Conservation (phyloP, 2,888 invertebrate species). For the Chouioia cunea region DNA sequence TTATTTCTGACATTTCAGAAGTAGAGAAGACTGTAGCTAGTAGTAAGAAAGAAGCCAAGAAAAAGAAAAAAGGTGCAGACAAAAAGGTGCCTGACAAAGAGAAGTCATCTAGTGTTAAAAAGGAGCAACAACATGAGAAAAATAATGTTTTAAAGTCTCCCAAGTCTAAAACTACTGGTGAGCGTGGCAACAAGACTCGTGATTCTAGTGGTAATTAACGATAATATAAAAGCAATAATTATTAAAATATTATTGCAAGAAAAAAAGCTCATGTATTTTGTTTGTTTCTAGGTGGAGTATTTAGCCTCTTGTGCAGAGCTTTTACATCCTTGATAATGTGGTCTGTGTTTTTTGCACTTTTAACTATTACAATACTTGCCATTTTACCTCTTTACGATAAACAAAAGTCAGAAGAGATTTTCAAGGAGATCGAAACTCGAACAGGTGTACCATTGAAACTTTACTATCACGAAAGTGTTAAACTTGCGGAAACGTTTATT, state of each 20-base stretch:
- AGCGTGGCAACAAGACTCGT: constrained; percentile 19
- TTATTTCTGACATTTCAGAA: constrained; percentile 21
- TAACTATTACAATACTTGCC: constrained; percentile 48
- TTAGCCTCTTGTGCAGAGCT: constrained; percentile 47
- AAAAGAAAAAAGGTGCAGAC: constrained; percentile 52
- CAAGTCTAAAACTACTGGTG: constrained; percentile 19
- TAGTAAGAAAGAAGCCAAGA: constrained; percentile 54
- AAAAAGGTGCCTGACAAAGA: constrained; percentile 50
- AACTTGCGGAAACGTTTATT: constrained; percentile 48
- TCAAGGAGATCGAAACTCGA: constrained; percentile 54
- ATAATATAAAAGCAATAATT: neutral
- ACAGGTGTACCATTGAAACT: constrained; percentile 56
- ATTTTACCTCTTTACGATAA: constrained; percentile 56
- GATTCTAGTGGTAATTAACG: constrained; percentile 33
- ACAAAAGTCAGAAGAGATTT: constrained; percentile 52
- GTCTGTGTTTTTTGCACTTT: constrained; percentile 48
- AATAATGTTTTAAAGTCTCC: constrained; percentile 23
- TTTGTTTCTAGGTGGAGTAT: constrained; percentile 47
- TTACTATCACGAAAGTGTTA: constrained; percentile 54
- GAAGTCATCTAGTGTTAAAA: constrained; percentile 35
- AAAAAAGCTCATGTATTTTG: neutral
- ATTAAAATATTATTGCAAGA: constrained; percentile 1
- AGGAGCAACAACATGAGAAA: constrained; percentile 44
- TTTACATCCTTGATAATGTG: constrained; percentile 51
- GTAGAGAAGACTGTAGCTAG: constrained; percentile 42